Evolutionary conservation across 53 echinoderm and acorn worm genomes (phyloP).

Genomic region (Actinopyga echinites): DNA sequence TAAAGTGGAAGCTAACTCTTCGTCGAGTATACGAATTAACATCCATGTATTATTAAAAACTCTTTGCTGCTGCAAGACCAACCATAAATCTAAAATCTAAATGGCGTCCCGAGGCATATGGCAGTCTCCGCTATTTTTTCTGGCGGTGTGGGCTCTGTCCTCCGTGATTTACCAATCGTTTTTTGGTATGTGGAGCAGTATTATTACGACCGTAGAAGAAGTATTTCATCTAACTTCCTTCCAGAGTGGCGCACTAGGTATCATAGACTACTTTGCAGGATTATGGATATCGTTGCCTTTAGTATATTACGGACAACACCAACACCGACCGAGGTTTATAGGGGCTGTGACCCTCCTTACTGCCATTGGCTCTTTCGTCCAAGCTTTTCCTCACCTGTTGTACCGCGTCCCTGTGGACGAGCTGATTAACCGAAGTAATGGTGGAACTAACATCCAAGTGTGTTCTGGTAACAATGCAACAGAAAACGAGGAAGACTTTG

Average conservation of each 20-base stretch:
- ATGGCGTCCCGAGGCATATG: too few species aligned
- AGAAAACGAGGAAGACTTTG: not conserved
- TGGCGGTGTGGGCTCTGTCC: constrained; percentile 4
- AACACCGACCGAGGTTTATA: constrained; percentile 1
- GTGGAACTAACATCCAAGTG: not conserved
- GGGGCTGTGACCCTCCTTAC: not conserved
- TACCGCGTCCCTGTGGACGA: not conserved
- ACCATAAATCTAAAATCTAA: too few species aligned
- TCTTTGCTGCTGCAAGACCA: too few species aligned
- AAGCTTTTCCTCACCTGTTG: constrained; percentile 11
- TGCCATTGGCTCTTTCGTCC: not conserved
- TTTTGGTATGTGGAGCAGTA: constrained; percentile 8
- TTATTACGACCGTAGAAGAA: constrained; percentile 21
- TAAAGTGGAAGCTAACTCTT: too few species aligned
- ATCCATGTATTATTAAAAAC: too few species aligned
- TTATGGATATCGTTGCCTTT: constrained; percentile 3
- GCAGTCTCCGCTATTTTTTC: constrained; percentile 2
- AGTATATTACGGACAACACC: constrained; percentile 3
- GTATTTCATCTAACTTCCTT: constrained; percentile 6
- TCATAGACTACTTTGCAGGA: not conserved
- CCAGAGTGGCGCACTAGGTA: not conserved
- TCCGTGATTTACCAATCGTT: not conserved
- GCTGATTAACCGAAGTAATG: not conserved
- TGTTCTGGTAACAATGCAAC: not conserved
- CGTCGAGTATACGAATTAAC: too few species aligned